A percentile compares a stretch with the other conserved stretches of the same genome.
These are phyloP conservation scores for Blomia tropicalis DNA, from an alignment of 2,888 invertebrate genomes.

Conservation along the genomic window DNA sequence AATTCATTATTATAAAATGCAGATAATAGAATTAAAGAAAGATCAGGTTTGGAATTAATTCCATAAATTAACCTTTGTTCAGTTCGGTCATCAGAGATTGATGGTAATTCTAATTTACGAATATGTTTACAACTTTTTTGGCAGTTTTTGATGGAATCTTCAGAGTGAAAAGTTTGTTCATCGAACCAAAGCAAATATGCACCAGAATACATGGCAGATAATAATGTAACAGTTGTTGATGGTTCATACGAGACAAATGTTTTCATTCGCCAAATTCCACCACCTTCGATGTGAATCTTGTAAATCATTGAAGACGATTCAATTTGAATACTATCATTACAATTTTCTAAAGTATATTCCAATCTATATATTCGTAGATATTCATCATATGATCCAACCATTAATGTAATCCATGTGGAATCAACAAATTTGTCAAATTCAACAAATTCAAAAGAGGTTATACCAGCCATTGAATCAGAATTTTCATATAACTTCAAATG, in stretches of 20 bases:
- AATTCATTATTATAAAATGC: not conserved
- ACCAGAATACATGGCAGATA: conserved; percentile 12
- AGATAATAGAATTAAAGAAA: not conserved
- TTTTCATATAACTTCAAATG: not conserved
- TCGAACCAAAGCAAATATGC: not conserved
- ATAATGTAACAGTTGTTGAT: not conserved
- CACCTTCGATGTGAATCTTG: not conserved
- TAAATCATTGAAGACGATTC: not conserved
- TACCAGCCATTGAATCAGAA: not conserved
- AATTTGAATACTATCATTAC: not conserved
- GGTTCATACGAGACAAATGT: not conserved
- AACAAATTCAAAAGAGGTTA: conserved; percentile 6
- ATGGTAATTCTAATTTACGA: not conserved
- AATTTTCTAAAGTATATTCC: not conserved
- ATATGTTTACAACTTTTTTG: not conserved
- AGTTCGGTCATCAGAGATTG: not conserved
- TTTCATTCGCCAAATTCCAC: conserved; percentile 4
- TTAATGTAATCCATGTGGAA: not conserved
- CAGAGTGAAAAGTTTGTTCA: no score
- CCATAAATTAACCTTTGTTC: not conserved
- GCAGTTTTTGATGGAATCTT: not conserved
- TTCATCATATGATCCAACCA: conserved; percentile 16
- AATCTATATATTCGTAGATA: conserved; percentile 6
- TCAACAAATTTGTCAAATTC: not conserved
- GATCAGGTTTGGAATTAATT: not conserved